Conservation (phyloP, 2,113 vertebrate genomes). For the Corythoichthys haematopterus region DNA sequence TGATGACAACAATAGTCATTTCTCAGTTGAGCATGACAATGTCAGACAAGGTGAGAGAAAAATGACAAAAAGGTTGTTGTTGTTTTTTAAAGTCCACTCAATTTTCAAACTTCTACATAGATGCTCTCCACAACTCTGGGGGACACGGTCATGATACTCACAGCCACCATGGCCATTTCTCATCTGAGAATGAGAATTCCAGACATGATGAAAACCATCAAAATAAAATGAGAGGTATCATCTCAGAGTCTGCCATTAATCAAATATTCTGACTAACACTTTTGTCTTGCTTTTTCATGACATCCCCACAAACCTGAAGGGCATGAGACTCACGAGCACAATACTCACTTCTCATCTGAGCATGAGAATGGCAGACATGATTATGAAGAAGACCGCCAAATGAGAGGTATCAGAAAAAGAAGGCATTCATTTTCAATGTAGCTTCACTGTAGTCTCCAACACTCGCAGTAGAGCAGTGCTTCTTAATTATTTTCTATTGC, state of each 20-base stretch:
- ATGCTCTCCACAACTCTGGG: not conserved
- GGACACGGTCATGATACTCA: slow-evolving; percentile 6
- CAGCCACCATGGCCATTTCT: not conserved
- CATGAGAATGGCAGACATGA: not conserved
- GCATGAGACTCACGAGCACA: not conserved
- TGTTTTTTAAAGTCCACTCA: not conserved
- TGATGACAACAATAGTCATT: not conserved
- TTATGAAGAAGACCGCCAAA: slow-evolving; percentile 10
- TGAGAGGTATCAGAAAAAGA: not conserved
- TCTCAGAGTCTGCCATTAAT: not conserved
- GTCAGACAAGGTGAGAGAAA: not conserved
- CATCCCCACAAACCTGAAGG: not conserved
- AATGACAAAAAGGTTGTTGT: too few species aligned
- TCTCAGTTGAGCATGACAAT: not conserved
- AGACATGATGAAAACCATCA: not conserved
- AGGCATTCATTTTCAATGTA: not conserved
- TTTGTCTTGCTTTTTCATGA: not conserved
- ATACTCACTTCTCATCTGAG: not conserved
- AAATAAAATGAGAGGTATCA: slow-evolving; percentile 13
- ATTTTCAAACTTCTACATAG: not conserved
- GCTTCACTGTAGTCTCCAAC: not conserved
- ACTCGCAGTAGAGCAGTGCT: not conserved
- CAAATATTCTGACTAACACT: not conserved
- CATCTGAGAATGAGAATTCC: not conserved
- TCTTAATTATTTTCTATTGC: not conserved